Percentiles rank a stretch among this genome's conserved stretches.
Evolutionary conservation across 2,888 invertebrate genomes (phyloP).

Genomic region (Lingula anatina): DNA sequence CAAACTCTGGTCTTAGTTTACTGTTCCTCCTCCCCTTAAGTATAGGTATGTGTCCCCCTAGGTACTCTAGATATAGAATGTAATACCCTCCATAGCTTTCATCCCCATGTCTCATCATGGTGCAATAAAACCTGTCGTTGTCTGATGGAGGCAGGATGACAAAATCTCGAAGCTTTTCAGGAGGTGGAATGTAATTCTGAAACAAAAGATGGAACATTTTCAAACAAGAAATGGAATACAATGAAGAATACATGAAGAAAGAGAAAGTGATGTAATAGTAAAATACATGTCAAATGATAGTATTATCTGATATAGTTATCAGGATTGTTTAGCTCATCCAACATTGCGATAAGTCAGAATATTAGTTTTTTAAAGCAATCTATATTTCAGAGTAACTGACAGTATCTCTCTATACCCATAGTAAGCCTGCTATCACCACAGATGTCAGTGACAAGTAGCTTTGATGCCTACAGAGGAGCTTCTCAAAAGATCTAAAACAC

Average conservation of each 20-base stretch:
- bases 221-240: not conserved
- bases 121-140: constrained; percentile 88
- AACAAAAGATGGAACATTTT: constrained; percentile 4
- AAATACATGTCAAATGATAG: not conserved
- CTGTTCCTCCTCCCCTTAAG: constrained; percentile 92
- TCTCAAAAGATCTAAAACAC: too few relatives aligned
- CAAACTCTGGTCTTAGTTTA: constrained; percentile 95
- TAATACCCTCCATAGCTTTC: constrained; percentile 54
- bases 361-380: not conserved
- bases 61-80: constrained; percentile 78
- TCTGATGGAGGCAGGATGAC: constrained; percentile 85
- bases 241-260: not conserved
- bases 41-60: constrained; percentile 92
- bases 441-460: too few relatives aligned
- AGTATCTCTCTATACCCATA: too few relatives aligned
- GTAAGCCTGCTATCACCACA: too few relatives aligned
- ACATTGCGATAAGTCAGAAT: not conserved
- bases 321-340: not conserved
- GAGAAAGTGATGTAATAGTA: not conserved
- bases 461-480: too few relatives aligned
- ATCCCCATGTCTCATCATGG: constrained; percentile 86
- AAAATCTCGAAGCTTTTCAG: constrained; percentile 81
- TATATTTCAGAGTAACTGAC: not conserved
- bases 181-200: constrained; percentile 91
- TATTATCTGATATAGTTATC: not conserved